Evolutionary conservation across 2,797 vertebrate genomes (phyloP), one percentile per base, ranked within the genome.

Genomic region (Antrozous pallidus): DNA sequence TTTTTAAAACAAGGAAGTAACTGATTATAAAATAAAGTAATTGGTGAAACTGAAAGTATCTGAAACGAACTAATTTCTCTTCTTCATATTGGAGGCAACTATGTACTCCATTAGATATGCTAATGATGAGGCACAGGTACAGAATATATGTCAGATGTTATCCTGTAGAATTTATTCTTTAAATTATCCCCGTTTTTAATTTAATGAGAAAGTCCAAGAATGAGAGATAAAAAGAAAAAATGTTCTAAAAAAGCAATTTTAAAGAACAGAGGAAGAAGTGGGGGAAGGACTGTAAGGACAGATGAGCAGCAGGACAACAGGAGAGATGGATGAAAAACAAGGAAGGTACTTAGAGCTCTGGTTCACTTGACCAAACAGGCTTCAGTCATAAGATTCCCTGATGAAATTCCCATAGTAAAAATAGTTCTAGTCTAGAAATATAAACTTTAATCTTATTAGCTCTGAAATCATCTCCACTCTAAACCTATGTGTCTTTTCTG

Each of bases 361-460:
- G n/a, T 77, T 96, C 97, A 94, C 84, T 92, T 54, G 88, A 97
- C 49, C 84, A 90, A 90, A 80, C 0, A 89, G 82, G 84, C 12
- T 93, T 73, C 84, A 69, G 49, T 87, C 83, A 47, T 54, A 83
- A 20, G 93, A 94, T 84, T 81, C 4, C 92, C 91, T 90, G 90
- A 77, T 61, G 83, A 90, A 86, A 81, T 69, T 28, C 73, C 91
- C 56, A 89, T 83, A 67, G 75, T 28, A 90, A 61, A 92, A 97
- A 71, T 20, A 95, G 93, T 84, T 94, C 80, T 93, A 13, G 56
- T 49, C 91, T 24, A 86, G 47, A 78, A 96, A 91, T 2, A 74
- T 31, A 93, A 98, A 97, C 97, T 91, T 83, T 20, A 93, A 97
- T 96, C 67, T 91, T 97, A 98, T 97, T 97, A 92, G 90, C 63